Evolutionary conservation across 2,797 vertebrate species (phyloP).

Genomic region (Gila robusta): DNA sequence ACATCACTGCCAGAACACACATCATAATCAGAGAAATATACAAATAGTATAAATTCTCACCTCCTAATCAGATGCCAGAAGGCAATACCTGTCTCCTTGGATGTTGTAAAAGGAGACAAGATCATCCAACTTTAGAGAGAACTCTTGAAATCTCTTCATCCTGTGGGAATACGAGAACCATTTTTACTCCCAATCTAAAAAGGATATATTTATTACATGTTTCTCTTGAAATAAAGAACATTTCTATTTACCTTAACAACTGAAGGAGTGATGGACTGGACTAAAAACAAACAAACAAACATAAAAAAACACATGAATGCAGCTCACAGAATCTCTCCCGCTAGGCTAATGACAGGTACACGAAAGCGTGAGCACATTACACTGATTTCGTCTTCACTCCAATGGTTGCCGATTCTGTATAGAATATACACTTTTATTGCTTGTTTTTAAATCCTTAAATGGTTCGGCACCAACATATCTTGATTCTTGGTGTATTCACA

Average conservation of each 20-base stretch:
- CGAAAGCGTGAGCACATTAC: no score
- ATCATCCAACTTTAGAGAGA: slow-evolving; percentile 78
- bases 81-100: slow-evolving; percentile 80
- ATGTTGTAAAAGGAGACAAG: slow-evolving; percentile 80
- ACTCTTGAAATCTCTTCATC: slow-evolving; percentile 80
- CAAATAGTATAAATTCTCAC: slow-evolving; percentile 12
- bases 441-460: no score
- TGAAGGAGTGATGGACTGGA: slow-evolving; percentile 79
- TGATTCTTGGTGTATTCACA: no score
- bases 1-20: slow-evolving; percentile 71
- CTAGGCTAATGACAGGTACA: no score
- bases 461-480: no score
- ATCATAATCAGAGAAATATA: slow-evolving; percentile 16
- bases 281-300: slow-evolving; percentile 64
- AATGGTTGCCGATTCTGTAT: no score
- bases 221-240: neutral
- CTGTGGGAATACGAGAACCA: slow-evolving; percentile 65
- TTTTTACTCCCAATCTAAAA: neutral
- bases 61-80: neutral
- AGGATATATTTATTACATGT: neutral
- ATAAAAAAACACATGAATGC: neutral
- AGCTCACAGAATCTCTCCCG: neutral
- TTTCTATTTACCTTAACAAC: slow-evolving; percentile 80
- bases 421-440: no score
- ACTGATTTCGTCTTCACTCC: no score